Evolutionary conservation across 2,888 invertebrate species (phyloP).

Genomic region (Leptopilina drosophilae): DNA sequence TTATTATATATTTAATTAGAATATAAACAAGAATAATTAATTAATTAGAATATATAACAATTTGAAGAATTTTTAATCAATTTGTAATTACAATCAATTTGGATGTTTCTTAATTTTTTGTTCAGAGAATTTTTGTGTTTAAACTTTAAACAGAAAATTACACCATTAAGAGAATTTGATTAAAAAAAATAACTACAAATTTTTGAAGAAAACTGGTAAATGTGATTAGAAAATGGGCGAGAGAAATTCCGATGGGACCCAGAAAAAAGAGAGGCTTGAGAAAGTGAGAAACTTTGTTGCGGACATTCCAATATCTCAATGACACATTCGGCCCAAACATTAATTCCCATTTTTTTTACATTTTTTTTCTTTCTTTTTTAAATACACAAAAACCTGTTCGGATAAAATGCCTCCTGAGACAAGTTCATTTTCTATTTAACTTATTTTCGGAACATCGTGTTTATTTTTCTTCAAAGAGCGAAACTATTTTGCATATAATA

Average conservation of each 20-base stretch:
- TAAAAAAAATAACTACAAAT: background rate
- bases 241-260: slow-evolving; percentile 64
- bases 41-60: too few relatives aligned
- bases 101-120: too few relatives aligned
- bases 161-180: background rate
- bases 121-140: too few relatives aligned
- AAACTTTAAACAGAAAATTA: too few relatives aligned
- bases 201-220: slow-evolving; percentile 41
- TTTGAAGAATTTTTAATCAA: too few relatives aligned
- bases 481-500: too few relatives aligned
- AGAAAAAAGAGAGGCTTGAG: slow-evolving; percentile 62
- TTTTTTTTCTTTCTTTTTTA: too few relatives aligned
- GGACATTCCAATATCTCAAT: slow-evolving; percentile 57
- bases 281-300: slow-evolving; percentile 64
- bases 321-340: slow-evolving; percentile 11
- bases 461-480: background rate
- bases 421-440: background rate
- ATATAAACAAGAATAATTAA: too few relatives aligned
- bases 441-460: background rate
- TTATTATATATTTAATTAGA: too few relatives aligned
- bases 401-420: background rate
- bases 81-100: too few relatives aligned
- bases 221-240: slow-evolving; percentile 58
- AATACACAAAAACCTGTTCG: background rate
- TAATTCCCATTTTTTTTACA: background rate